Conservation (phyloP, 1,140 invertebrate species). For the Holotrichia oblita region DNA sequence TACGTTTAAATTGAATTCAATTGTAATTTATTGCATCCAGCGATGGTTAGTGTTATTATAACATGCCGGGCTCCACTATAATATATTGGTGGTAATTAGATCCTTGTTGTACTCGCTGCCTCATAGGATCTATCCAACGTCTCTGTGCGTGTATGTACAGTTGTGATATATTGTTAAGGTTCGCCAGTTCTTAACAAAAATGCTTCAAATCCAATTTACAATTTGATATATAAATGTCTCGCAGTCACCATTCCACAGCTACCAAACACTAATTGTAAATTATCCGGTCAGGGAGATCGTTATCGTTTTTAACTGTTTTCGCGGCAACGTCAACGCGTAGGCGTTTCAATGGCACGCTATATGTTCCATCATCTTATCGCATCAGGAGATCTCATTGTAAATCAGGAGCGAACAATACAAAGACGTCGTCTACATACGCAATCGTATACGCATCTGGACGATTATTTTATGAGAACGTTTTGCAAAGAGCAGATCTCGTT, state of each 20-base stretch:
- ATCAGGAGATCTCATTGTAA: slow-evolving; percentile 13
- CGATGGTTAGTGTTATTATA: no score
- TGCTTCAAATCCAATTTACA: slow-evolving; percentile 4
- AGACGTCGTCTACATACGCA: slow-evolving; percentile 13
- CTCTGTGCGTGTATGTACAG: background rate
- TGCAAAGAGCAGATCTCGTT: slow-evolving; percentile 20
- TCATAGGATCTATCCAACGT: background rate
- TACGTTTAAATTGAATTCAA: background rate
- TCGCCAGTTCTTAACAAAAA: background rate
- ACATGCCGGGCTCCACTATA: no score
- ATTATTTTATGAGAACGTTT: slow-evolving; percentile 26
- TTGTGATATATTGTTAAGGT: background rate
- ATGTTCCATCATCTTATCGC: slow-evolving; percentile 30
- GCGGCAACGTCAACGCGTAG: slow-evolving; percentile 1
- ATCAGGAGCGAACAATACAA: slow-evolving; percentile 23
- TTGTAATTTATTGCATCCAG: no score
- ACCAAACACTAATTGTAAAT: slow-evolving; percentile 32
- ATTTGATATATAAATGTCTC: slow-evolving; percentile 31
- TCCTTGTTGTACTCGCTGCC: no score
- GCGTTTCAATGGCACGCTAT: slow-evolving; percentile 22
- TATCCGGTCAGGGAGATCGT: background rate
- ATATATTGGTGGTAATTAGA: no score
- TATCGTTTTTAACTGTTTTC: slow-evolving; percentile 28
- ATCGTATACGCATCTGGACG: background rate
- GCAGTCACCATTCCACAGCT: slow-evolving; percentile 20